Evolutionary conservation across 2,888 invertebrate species (phyloP).

Genomic region (Acutogordius australiensis): DNA sequence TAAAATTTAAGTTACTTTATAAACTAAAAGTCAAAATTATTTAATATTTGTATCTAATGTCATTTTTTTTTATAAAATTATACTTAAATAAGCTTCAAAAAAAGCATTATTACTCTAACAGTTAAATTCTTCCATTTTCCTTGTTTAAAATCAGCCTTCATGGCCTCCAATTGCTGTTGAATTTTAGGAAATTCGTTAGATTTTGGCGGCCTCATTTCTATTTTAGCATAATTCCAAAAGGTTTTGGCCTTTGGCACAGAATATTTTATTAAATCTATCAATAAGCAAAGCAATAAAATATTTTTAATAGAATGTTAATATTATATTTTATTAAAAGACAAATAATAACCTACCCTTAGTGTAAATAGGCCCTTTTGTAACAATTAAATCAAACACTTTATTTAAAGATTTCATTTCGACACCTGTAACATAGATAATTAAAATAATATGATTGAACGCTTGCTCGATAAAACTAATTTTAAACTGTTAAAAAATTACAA

Average conservation of each 20-base stretch:
- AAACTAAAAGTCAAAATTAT: neutral
- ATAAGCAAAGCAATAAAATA: no score
- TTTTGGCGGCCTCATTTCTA: conserved; percentile 71
- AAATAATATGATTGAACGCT: no score
- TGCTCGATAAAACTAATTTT: no score
- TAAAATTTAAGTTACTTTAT: neutral
- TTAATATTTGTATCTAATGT: neutral
- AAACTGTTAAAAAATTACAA: no score
- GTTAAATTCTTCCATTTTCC: conserved; percentile 54
- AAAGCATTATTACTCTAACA: conserved; percentile 38
- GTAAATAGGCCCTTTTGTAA: neutral
- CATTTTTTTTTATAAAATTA: conserved; percentile 11
- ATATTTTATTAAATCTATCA: conserved; percentile 17
- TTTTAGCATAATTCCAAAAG: conserved; percentile 58
- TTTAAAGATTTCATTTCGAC: no score
- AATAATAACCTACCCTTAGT: neutral
- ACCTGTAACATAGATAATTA: no score
- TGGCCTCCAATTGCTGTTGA: conserved; percentile 35
- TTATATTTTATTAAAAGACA: no score
- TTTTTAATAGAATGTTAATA: no score
- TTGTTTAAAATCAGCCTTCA: conserved; percentile 39
- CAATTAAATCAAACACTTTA: neutral
- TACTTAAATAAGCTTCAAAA: conserved; percentile 11
- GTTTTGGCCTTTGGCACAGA: conserved; percentile 27
- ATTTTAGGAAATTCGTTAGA: conserved; percentile 43